Percentiles rank a stretch among this genome's conserved stretches.
These are phyloP conservation scores for Deladenus siricidicola DNA, from an alignment of 2,888 invertebrate species.

Conservation along the genomic window DNA sequence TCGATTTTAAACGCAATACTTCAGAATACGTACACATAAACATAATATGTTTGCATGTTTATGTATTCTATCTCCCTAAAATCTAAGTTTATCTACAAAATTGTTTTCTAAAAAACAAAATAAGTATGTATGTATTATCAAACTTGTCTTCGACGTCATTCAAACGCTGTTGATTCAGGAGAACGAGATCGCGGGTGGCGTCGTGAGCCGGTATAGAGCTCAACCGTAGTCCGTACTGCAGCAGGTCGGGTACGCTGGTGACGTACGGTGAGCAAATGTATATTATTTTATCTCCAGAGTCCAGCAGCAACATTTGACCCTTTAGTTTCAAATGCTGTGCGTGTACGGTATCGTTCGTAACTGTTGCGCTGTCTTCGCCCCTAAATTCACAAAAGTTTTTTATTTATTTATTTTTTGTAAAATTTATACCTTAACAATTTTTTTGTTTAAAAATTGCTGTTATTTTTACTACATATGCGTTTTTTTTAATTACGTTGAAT, in stretches of 20 bases:
- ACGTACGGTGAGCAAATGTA: constrained; percentile 47
- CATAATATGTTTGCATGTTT: not conserved
- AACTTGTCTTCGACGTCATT: constrained; percentile 52
- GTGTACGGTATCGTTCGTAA: constrained; percentile 6
- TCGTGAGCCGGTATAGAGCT: constrained; percentile 49
- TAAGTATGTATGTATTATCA: not conserved
- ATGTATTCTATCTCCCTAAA: too few species aligned
- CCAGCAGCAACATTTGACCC: constrained; percentile 20
- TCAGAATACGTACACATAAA: too few species aligned
- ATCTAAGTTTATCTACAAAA: too few species aligned
- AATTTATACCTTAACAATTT: too few species aligned
- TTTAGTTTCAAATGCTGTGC: constrained; percentile 18
- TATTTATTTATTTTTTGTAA: too few species aligned
- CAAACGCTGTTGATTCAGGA: constrained; percentile 50
- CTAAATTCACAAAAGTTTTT: too few species aligned
- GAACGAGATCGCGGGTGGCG: constrained; percentile 50
- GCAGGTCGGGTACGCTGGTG: constrained; percentile 45
- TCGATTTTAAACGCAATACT: too few species aligned
- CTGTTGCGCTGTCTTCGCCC: not conserved
- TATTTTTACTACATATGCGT: too few species aligned
- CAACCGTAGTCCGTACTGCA: constrained; percentile 48
- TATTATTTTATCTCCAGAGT: constrained; percentile 5
- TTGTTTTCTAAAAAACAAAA: too few species aligned
- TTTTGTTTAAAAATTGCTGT: too few species aligned
- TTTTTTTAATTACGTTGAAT: too few species aligned